Evolutionary conservation across 2,797 vertebrate species (phyloP), one percentile per base, ranked within the genome.

Genomic region (Pogoniulus pusillus): DNA sequence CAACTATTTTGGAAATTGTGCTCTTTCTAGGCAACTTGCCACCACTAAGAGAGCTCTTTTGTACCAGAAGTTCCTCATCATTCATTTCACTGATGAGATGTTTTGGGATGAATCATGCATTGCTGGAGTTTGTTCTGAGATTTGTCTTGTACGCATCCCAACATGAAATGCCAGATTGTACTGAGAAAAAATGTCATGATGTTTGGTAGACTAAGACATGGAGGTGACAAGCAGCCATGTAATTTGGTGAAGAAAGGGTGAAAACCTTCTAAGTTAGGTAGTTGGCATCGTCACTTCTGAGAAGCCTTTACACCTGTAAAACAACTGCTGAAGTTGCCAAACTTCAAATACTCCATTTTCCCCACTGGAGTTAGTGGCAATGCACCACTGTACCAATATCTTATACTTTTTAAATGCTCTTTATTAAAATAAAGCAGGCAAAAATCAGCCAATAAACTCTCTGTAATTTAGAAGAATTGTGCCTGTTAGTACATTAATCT

Each of bases 71-170:
- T 79, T 90, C 71, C 63, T 93, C 78, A 90, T 91, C 66, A 83
- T 82, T 91, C 73, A 75, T 71, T 91, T 90, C 35, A 41, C 49
- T 43, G 83, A 76, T 71, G 45, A 91, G 85, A 91, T 84, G 18
- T 83, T 93, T 81, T n/a, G 24, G 43, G 17, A 72, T 87, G 64
- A 84, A 88, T 84, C 83, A 73, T 7, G 3, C 30, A 22, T 37
- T 82, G 32, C 53, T 60, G 19, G 75, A 74, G 58, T 64, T 94
- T 72, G 80, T 71, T 74, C 75, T 91, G 58, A 82, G 53, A 45
- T 24, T 76, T 86, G 39, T 49, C 64, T 84, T 95, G 32, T 79
- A 73, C 0, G 0, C 39, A 88, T 73, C 71, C 6, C 32, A 23
- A 7, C 8, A 39, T 78, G 73, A 78, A 85, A 85, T 57, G 66